Conservation (phyloP, 2,113 vertebrate genomes). For the Pyrgilauda ruficollis region DNA sequence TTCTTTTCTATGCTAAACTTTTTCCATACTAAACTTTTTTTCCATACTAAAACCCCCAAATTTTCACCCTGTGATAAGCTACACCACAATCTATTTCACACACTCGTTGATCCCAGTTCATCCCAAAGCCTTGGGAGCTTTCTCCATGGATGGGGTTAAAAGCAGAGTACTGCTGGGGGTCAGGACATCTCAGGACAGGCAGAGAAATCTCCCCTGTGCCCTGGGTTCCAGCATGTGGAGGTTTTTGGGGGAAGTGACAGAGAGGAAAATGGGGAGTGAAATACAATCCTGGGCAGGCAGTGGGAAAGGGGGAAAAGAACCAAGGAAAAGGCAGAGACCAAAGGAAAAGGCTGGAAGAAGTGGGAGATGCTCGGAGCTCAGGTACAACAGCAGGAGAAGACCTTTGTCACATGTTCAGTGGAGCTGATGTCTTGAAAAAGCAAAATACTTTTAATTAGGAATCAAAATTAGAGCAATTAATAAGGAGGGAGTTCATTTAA, state of each 20-base stretch:
- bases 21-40: too few species aligned
- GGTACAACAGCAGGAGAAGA: not conserved
- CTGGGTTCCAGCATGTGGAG: not conserved
- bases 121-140: too few species aligned
- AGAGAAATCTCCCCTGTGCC: too few species aligned
- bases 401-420: accelerated
- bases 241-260: not conserved
- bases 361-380: not conserved
- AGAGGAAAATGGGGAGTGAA: not conserved
- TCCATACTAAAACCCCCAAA: too few species aligned
- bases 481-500: not conserved
- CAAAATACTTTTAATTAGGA: not conserved
- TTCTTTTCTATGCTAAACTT: too few species aligned
- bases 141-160: too few species aligned
- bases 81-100: too few species aligned
- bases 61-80: too few species aligned
- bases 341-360: not conserved
- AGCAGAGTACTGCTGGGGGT: too few species aligned
- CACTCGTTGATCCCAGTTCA: too few species aligned
- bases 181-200: too few species aligned
- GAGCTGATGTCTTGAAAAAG: not conserved
- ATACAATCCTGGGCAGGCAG: accelerated
- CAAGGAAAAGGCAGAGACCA: not conserved
- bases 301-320: not conserved
- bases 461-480: not conserved